These are phyloP conservation scores for Procambarus clarkii DNA, from an alignment of 1,140 invertebrate genomes.

Conservation along the genomic window DNA sequence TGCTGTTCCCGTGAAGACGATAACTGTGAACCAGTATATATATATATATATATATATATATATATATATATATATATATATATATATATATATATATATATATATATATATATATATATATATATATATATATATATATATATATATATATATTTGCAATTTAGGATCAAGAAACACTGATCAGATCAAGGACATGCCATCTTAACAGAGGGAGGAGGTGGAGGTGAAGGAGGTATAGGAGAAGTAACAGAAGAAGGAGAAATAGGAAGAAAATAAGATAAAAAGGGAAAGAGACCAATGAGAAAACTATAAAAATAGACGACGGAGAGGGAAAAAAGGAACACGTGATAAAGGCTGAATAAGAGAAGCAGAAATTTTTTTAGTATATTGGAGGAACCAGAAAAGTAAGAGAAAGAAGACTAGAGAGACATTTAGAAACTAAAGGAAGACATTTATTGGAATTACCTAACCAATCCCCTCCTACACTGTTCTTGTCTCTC, in stretches of 20 bases:
- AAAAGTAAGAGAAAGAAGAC: neutral
- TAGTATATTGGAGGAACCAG: neutral
- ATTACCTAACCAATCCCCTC: too few relatives aligned
- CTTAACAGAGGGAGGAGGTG: neutral
- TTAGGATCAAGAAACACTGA: too few relatives aligned
- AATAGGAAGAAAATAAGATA: neutral
- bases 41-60: slow-evolving; percentile 34
- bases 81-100: slow-evolving; percentile 34
- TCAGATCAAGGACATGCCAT: neutral
- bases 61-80: slow-evolving; percentile 33
- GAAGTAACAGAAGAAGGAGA: too few relatives aligned
- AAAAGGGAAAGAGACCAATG: too few relatives aligned
- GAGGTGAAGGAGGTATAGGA: neutral
- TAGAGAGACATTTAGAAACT: slow-evolving; percentile 5
- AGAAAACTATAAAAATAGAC: neutral
- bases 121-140: too few relatives aligned
- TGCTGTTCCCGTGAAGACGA: too few relatives aligned
- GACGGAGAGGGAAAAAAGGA: neutral
- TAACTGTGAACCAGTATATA: neutral
- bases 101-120: slow-evolving; percentile 30
- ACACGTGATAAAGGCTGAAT: too few relatives aligned
- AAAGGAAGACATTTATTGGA: too few relatives aligned
- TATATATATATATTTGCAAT: too few relatives aligned
- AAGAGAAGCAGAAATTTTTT: neutral
- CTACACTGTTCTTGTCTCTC: too few relatives aligned